Conservation (phyloP, 2,888 invertebrate species). For the Lampropteryx suffumata region DNA sequence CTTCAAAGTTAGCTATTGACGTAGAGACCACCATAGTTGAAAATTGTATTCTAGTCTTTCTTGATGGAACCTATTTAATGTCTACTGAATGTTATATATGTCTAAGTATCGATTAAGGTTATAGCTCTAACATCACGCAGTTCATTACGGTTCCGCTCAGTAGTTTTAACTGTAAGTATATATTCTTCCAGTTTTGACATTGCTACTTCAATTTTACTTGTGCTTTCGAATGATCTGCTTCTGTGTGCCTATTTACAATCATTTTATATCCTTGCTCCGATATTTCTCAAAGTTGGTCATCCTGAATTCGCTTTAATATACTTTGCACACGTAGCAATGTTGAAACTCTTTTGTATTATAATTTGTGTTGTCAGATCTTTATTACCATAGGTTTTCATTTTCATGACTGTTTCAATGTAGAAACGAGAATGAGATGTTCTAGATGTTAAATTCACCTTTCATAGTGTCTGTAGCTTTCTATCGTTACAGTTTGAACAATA, state of each 20-base stretch:
- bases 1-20: conserved; percentile 49
- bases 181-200: conserved; percentile 73
- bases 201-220: conserved; percentile 57
- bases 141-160: conserved; percentile 69
- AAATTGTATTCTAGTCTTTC: conserved; percentile 63
- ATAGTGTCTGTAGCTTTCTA: conserved; percentile 10
- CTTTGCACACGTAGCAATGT: conserved; percentile 70
- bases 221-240: conserved; percentile 37
- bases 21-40: conserved; percentile 48
- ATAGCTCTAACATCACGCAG: conserved; percentile 62
- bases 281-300: conserved; percentile 76
- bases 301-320: conserved; percentile 36
- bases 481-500: conserved; percentile 27
- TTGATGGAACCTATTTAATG: conserved; percentile 73
- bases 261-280: conserved; percentile 40
- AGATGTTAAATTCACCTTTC: conserved; percentile 5
- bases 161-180: conserved; percentile 62
- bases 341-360: conserved; percentile 67
- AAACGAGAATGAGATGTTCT: conserved; percentile 5
- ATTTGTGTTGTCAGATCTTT: conserved; percentile 66
- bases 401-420: not conserved
- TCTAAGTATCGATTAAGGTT: conserved; percentile 73
- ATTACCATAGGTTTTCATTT: conserved; percentile 12
- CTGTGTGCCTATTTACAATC: conserved; percentile 42
- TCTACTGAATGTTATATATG: conserved; percentile 82